These are phyloP conservation scores for Vireo griseus DNA, from an alignment of 2,797 vertebrate species.

Conservation along the genomic window DNA sequence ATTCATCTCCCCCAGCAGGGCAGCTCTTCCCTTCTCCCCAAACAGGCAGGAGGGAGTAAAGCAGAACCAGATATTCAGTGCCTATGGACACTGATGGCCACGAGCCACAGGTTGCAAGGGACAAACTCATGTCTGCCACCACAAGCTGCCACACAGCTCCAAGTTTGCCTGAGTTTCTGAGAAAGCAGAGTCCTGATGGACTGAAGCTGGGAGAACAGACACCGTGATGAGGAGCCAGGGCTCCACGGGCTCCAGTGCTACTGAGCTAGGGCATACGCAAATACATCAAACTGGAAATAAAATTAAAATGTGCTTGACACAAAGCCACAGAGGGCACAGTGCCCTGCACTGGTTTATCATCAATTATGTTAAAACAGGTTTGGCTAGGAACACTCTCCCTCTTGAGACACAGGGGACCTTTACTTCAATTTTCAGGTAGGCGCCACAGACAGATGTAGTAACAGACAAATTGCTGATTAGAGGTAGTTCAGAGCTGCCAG, in stretches of 20 bases:
- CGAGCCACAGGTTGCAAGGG: rapidly evolving
- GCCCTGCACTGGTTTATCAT: not conserved
- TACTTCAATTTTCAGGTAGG: not conserved
- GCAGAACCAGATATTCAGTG: rapidly evolving
- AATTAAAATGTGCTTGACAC: not conserved
- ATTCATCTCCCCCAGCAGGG: rapidly evolving
- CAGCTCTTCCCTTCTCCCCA: not conserved
- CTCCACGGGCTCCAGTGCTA: rapidly evolving
- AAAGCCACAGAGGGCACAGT: not conserved
- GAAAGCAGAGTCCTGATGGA: not conserved
- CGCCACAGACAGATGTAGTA: not conserved
- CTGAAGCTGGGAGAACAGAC: not conserved
- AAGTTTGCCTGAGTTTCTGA: not conserved
- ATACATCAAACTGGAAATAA: not conserved
- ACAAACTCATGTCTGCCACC: not conserved
- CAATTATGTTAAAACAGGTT: not conserved
- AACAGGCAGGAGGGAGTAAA: not conserved
- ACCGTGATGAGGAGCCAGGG: not conserved
- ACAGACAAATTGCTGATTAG: not conserved
- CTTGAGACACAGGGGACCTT: not conserved
- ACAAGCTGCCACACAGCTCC: not conserved
- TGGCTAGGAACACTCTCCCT: not conserved
- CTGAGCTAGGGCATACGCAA: not conserved
- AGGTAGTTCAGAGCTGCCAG: not conserved
- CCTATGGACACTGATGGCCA: not conserved